These are phyloP conservation scores for Asobara japonica DNA, from an alignment of 1,140 invertebrate genomes.

Conservation along the genomic window DNA sequence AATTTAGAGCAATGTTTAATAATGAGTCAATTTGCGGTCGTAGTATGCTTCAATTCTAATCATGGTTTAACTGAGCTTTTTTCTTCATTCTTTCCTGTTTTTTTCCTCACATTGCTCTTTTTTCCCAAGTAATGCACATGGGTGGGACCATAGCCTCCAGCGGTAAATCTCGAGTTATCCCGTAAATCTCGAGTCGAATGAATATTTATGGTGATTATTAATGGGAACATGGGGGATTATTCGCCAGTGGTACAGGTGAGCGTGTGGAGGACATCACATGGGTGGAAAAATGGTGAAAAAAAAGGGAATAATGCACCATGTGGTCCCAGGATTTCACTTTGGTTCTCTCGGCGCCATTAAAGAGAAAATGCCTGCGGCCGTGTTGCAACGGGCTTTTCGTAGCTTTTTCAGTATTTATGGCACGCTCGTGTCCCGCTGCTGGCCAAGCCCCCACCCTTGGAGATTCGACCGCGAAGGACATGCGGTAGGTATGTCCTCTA, in stretches of 20 bases:
- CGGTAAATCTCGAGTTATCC: too few species aligned
- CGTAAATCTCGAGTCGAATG: constrained; percentile 51
- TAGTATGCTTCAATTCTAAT: not conserved
- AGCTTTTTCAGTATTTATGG: constrained; percentile 44
- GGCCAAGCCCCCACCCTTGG: constrained; percentile 24
- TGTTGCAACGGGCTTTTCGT: constrained; percentile 32
- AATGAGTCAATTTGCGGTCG: too few species aligned
- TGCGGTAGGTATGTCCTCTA: constrained; percentile 16
- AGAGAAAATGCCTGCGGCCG: constrained; percentile 34
- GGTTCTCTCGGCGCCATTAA: constrained; percentile 40
- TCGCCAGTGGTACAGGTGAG: constrained; percentile 33
- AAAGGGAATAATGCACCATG: constrained; percentile 46
- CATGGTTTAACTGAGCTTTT: not conserved
- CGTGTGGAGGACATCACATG: constrained; percentile 7
- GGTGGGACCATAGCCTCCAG: not conserved
- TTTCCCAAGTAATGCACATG: not conserved
- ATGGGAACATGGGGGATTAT: constrained; percentile 52
- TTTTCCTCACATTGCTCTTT: too few species aligned
- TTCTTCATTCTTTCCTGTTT: not conserved
- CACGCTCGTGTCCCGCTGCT: constrained; percentile 35
- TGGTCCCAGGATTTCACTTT: constrained; percentile 18
- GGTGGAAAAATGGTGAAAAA: constrained; percentile 37
- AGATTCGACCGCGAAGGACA: constrained; percentile 11
- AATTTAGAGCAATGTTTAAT: too few species aligned
- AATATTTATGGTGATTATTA: constrained; percentile 57